These are phyloP conservation scores for Pelmatolapia mariae DNA, from an alignment of 2,113 vertebrate species.

Conservation along the genomic window DNA sequence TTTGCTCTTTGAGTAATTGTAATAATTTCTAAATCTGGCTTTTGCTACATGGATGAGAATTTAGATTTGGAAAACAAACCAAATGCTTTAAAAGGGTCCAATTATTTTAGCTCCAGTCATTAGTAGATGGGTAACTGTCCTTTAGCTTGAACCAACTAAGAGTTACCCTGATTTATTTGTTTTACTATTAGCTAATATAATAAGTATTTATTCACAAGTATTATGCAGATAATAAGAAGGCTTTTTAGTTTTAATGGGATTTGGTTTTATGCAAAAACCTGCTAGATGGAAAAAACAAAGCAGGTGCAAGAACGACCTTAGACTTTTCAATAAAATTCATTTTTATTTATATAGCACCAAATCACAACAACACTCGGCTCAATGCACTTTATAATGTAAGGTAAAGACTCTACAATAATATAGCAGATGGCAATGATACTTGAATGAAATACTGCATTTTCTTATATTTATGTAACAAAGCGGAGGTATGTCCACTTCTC, in stretches of 20 bases:
- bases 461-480: neutral
- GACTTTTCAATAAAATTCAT: neutral
- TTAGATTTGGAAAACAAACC: neutral
- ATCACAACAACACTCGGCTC: neutral
- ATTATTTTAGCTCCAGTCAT: neutral
- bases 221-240: neutral
- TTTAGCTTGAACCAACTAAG: neutral
- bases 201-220: neutral
- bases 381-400: neutral
- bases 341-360: neutral
- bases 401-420: neutral
- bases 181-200: neutral
- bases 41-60: neutral
- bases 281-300: neutral
- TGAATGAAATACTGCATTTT: neutral
- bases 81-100: neutral
- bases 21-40: neutral
- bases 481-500: neutral
- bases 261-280: neutral
- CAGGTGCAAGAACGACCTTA: neutral
- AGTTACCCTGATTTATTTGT: neutral
- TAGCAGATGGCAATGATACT: neutral
- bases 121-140: neutral
- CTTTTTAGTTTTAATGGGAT: neutral
- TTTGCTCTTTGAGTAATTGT: neutral